These are phyloP conservation scores for Notodonta ziczac DNA, from an alignment of 2,888 invertebrate species.

Conservation along the genomic window DNA sequence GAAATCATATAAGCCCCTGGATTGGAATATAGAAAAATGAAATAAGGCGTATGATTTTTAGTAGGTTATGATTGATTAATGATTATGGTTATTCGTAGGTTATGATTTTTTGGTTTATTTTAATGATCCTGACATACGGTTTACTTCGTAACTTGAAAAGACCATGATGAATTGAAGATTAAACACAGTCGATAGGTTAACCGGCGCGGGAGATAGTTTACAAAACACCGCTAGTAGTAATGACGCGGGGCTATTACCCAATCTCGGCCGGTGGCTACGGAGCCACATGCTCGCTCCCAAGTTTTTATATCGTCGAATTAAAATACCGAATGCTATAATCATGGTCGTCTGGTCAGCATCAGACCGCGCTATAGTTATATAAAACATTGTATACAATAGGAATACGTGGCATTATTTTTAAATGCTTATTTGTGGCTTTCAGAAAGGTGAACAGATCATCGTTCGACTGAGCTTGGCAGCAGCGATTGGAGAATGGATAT, in stretches of 20 bases:
- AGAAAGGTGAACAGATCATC: slow-evolving; percentile 39
- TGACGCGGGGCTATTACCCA: slow-evolving; percentile 38
- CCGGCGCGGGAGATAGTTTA: slow-evolving; percentile 31
- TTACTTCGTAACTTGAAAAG: too few relatives aligned
- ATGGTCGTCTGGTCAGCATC: slow-evolving; percentile 55
- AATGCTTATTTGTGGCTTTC: slow-evolving; percentile 41
- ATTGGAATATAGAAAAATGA: slow-evolving; percentile 22
- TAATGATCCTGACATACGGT: background rate
- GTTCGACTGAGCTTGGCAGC: slow-evolving; percentile 33
- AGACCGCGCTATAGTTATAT: slow-evolving; percentile 40
- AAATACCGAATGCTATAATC: slow-evolving; percentile 57
- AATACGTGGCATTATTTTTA: slow-evolving; percentile 44
- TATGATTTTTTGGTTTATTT: background rate
- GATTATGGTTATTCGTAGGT: too few relatives aligned
- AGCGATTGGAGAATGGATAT: slow-evolving; percentile 25
- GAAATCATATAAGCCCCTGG: slow-evolving; percentile 28
- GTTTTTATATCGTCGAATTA: slow-evolving; percentile 61
- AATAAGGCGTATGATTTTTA: slow-evolving; percentile 14
- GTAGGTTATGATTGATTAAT: background rate
- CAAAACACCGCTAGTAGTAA: slow-evolving; percentile 30
- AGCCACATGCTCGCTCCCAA: slow-evolving; percentile 19
- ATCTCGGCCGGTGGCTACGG: slow-evolving; percentile 16
- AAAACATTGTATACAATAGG: slow-evolving; percentile 47
- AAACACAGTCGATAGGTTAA: slow-evolving; percentile 14
- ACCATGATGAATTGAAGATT: background rate